Evolutionary conservation across 2,113 vertebrate genomes (phyloP), one percentile per base, ranked within the genome.

Genomic region (Heterotis niloticus): DNA sequence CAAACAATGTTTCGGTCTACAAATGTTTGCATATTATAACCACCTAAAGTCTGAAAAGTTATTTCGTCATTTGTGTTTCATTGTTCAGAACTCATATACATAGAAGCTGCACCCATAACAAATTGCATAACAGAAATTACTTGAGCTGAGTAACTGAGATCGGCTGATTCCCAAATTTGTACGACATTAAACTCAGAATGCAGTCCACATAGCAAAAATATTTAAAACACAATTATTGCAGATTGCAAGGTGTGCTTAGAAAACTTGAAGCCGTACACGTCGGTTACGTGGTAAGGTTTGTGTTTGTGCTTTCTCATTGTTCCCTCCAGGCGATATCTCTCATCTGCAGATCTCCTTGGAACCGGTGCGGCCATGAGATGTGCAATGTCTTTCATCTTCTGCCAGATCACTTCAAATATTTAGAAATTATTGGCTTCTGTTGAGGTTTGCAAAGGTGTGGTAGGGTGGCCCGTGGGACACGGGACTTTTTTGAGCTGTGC

Each of bases 271-370:
- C 16, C 56, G 34, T 34, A 11, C 59, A 10, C 24, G 74, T 57
- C 10, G 59, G 24, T 75, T 56, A 62, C 34, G 34, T 62, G 60
- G 57, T 75, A 57, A 64, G 62, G 74, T 75, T 64, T 44, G 20
- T 23, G 24, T 26, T 83, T 84, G 79, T 86, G 86, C 81, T 85
- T 83, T 85, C 83, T 88, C 72, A 72, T 84, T 16, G 74, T 75
- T 26, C 14, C 74, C 89, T 83, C 17, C 51, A 86, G 86, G 85
- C 86, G 0, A 75, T 75, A 12, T 75, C 74, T 85, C 86, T 88
- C 87, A 90, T 85, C 77, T 20, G 78, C 84, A 87, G 81, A 82
- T 88, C 87, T 88, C 87, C 90, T 83, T 83, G 80, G 82, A 75
- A 70, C 54, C 76, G 80, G 69, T 81, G 83, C 80, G 64, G 67